Evolutionary conservation across 2,113 vertebrate genomes (phyloP).

Genomic region (Plotosus lineatus): DNA sequence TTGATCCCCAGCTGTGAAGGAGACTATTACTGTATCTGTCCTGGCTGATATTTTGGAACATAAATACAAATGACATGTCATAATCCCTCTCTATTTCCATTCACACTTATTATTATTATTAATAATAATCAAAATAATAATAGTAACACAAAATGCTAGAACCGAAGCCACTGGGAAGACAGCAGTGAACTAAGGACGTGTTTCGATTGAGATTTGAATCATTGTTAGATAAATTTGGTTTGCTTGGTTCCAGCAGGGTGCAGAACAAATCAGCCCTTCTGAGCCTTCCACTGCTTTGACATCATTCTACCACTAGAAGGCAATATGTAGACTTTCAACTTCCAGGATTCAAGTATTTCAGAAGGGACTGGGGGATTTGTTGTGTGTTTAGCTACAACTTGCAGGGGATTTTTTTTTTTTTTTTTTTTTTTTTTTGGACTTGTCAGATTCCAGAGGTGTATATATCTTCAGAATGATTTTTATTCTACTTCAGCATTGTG

Average conservation of each 20-base stretch:
- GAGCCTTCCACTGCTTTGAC: background rate
- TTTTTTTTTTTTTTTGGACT: no score
- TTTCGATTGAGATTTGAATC: background rate
- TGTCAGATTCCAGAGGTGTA: slow-evolving; percentile 17
- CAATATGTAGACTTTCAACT: slow-evolving; percentile 30
- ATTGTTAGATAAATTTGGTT: background rate
- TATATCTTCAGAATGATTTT: background rate
- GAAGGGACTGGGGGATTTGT: slow-evolving; percentile 20
- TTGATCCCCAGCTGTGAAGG: slow-evolving; percentile 17
- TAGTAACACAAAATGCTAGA: slow-evolving; percentile 29
- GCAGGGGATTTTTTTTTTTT: no score
- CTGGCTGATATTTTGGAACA: slow-evolving; percentile 19
- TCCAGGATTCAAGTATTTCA: background rate
- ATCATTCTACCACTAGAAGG: slow-evolving; percentile 49
- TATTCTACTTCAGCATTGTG: background rate
- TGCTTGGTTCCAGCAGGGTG: background rate
- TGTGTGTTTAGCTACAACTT: slow-evolving; percentile 23
- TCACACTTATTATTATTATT: background rate
- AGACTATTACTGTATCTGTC: slow-evolving; percentile 23
- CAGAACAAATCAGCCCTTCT: background rate
- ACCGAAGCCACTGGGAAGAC: no score
- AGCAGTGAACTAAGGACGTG: background rate
- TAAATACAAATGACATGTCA: slow-evolving; percentile 15
- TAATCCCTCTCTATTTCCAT: background rate
- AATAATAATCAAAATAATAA: slow-evolving; percentile 7